phyloP scores from a whole-genome alignment of 2,113 vertebrate genomes.

The Notarius lentiginosus region DNA sequence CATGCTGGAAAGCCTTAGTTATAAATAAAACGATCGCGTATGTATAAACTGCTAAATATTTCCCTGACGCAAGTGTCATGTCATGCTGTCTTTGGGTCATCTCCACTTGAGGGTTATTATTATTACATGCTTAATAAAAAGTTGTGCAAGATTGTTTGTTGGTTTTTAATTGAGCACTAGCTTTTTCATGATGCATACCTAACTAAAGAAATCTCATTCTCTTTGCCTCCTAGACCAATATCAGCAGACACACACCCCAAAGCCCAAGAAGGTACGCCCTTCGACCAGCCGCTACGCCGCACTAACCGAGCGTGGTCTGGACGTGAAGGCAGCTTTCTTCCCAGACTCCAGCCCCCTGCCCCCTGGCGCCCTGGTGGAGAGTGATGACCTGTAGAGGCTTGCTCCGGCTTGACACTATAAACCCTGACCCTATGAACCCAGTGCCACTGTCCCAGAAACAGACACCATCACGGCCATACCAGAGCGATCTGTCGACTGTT shows the following conservation, averaged over 20 bases:
- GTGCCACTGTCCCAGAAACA: conserved; percentile 7
- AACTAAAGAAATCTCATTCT: neutral
- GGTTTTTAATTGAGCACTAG: neutral
- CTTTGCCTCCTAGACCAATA: conserved; percentile 81
- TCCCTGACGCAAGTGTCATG: neutral
- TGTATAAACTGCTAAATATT: neutral
- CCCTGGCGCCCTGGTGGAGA: conserved; percentile 87
- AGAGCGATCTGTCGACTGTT: neutral
- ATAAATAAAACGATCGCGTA: neutral
- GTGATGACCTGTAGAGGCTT: conserved; percentile 88
- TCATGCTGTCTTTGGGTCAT: neutral
- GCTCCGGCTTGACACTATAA: conserved; percentile 1
- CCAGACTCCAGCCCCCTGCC: conserved; percentile 87
- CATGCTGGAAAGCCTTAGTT: neutral
- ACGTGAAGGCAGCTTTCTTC: conserved; percentile 97
- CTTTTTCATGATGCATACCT: neutral
- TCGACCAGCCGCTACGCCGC: conserved; percentile 95
- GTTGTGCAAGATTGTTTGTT: too few relatives aligned
- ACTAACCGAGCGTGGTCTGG: conserved; percentile 93
- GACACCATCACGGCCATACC: neutral
- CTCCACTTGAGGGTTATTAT: neutral
- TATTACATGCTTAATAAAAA: neutral
- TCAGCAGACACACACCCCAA: conserved; percentile 90
- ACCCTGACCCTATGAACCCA: conserved; percentile 27
- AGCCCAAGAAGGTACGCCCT: conserved; percentile 92